Evolutionary conservation across 2,113 vertebrate genomes (phyloP), one percentile per base, ranked within the genome.

Genomic region (Scopus umbretta): DNA sequence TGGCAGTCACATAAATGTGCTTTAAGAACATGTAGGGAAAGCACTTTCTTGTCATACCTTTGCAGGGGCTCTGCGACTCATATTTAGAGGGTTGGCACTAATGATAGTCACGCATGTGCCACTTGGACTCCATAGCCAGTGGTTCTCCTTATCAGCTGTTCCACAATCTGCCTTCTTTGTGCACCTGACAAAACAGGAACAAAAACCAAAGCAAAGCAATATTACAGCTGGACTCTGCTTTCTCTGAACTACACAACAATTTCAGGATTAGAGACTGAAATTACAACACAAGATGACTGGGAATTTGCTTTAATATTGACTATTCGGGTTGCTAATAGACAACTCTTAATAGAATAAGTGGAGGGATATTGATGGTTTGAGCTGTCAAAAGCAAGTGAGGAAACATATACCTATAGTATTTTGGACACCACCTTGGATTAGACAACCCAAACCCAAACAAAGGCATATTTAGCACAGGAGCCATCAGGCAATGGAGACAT

Each of bases 121-220:
- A 27, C 95, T 63, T 27, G 98, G 98, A 68, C 99, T 99, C 99
- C 99, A 99, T 38, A 99, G 96, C 99, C 99, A 99, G 63, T 99
- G 98, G 88, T 99, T 98, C 1, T 94, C 63, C 90, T 98, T 98
- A 25, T 52, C 62, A 0, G 98, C 98, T 88, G 98, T 93, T 7
- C 22, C 66, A 87, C 99, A 99, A 38, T 99, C 98, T 6, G 90
- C 83, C 96, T 97, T 99, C 96, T 98, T 98, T 93, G 98, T 98
- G 90, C 99, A 99, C 66, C 99, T 99, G 97, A 29, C 61, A 80
- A 72, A 75, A 79, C 10, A 52, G 25, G 52, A 95, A 93, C 9
- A 88, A 65, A 95, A 68, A 34, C 1, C 38, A 89, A 79, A 80
- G 66, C 50, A 68, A 94, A 67, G 25, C 42, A 88, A 16, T 52